Base-by-base conservation (phyloP, 2,888 invertebrate species). In the Theretra japonica region DNA sequence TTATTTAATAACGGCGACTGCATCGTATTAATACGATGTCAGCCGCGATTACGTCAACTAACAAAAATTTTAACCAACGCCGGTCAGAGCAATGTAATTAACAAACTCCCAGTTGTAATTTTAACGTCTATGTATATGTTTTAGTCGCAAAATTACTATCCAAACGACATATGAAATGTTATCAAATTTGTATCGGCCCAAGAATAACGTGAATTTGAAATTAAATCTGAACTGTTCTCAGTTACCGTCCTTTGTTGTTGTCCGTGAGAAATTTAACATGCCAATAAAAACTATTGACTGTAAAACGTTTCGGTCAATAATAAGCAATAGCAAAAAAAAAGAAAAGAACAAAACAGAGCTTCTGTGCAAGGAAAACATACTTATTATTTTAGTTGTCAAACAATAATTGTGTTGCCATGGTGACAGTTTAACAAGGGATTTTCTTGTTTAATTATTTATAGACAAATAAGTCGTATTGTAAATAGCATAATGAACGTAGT, bases 21-120 rank as follows among this genome's bases (percentile, higher is more conserved):
- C 84, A 85, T 86, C 77, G 74, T 80, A 79, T 82, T 82, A 77
- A 75, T 82, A 77, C 80, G 86, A 89, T 92, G 92, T 92, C 92
- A 92, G 86, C 86, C 84, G 86, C 83, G 88, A 91, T 92, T 92
- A 92, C 92, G 92, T 92, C 93, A 92, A 89, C 77, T 86, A 83
- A 78, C 85, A 83, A 80, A 77, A 82, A 85, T 83, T 75, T 78
- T 75, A 74, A 74, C 76, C 73, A 73, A 78, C 77, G 74, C 76
- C 73, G 23, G 53, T 4, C 23, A n/a, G 25, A 62, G 30, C 33
- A 62, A 23, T 30, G 53, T 56, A 33, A 53, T 62, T 60, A 28
- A 15, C 2, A 23, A n/a, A 71, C 53, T 11, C 23, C 8, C 8
- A 23, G 53, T 65, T 41, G 33, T 65, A 25, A 48, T 48, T 65